Conservation (phyloP, 2,113 vertebrate genomes). For the Rhinolophus sinicus region DNA sequence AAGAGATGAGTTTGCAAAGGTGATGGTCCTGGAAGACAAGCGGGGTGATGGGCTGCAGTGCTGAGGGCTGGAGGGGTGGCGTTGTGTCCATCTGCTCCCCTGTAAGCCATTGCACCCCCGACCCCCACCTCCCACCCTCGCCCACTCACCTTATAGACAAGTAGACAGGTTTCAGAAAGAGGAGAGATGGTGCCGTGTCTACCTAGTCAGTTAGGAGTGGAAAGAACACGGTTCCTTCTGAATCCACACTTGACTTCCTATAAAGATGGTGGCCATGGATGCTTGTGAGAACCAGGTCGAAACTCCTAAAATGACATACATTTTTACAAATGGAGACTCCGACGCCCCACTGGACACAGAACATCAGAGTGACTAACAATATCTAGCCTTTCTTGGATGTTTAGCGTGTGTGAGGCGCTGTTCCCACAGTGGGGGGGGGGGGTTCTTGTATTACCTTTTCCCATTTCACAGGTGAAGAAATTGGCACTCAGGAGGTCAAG, state of each 20-base stretch:
- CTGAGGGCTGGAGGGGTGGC: not conserved
- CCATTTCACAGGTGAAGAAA: not conserved
- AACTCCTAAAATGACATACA: not conserved
- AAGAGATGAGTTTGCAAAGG: slow-evolving; percentile 79
- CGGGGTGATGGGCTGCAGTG: not conserved
- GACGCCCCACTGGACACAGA: not conserved
- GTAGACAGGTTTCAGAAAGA: not conserved
- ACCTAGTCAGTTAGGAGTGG: too few species aligned
- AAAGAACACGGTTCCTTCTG: not conserved
- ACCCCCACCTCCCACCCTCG: too few species aligned
- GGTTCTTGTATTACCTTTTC: not conserved
- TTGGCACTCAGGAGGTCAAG: accelerated
- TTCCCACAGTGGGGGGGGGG: accelerated
- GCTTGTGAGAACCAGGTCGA: accelerated
- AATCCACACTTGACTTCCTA: not conserved
- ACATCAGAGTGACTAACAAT: not conserved
- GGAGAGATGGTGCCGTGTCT: accelerated
- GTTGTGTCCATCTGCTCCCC: not conserved
- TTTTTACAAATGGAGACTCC: not conserved
- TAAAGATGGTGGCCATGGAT: not conserved
- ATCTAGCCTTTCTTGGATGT: accelerated
- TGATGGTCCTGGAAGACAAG: slow-evolving; percentile 70
- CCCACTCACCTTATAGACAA: not conserved
- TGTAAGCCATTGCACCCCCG: accelerated
- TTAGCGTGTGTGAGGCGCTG: accelerated